These are phyloP conservation scores for Ladona fulva DNA, from an alignment of 1,140 invertebrate species.

Conservation along the genomic window DNA sequence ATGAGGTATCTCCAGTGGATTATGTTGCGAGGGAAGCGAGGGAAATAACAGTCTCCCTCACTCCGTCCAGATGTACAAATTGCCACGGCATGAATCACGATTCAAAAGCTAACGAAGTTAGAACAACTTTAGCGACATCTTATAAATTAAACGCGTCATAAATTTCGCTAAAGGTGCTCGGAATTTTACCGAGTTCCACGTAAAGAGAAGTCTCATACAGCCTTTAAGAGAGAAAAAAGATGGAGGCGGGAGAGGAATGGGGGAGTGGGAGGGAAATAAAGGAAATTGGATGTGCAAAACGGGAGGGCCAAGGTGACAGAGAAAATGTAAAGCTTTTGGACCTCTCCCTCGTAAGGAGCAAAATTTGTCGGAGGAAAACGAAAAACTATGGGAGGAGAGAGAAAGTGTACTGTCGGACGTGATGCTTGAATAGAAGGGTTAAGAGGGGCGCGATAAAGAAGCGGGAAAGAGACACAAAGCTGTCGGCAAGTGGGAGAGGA, in stretches of 20 bases:
- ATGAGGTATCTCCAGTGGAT: not conserved
- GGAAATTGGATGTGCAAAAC: not conserved
- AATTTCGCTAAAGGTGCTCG: not conserved
- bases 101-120: conserved; percentile 10
- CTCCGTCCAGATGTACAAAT: not conserved
- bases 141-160: not conserved
- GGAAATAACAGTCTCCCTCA: not conserved
- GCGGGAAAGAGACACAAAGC: too few species aligned
- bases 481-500: too few species aligned
- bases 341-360: too few species aligned
- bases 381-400: too few species aligned
- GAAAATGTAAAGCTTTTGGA: not conserved
- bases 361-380: too few species aligned
- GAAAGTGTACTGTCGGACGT: too few species aligned
- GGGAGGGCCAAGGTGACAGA: not conserved
- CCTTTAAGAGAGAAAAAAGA: not conserved
- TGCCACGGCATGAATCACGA: not conserved
- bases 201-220: not conserved
- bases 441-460: too few species aligned
- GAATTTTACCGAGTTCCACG: not conserved
- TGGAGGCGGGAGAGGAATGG: not conserved
- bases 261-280: not conserved
- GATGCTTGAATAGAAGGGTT: too few species aligned
- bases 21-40: not conserved
- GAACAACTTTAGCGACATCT: conserved; percentile 4